phyloP scores from a whole-genome alignment of 2,888 invertebrate genomes.

The Salticus scenicus region DNA sequence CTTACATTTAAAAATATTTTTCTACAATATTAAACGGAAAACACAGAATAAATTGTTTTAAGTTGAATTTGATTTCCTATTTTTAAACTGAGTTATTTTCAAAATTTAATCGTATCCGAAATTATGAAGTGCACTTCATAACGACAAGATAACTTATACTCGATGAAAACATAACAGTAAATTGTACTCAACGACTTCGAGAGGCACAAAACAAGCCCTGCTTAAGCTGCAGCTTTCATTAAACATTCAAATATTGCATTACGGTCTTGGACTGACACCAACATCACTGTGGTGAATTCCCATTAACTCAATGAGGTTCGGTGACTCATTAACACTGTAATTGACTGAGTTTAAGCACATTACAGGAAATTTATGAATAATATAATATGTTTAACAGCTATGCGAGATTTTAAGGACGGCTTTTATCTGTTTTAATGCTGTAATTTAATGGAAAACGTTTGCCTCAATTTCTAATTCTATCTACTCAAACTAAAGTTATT shows the following conservation, averaged over 20 bases:
- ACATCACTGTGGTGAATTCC: conserved; percentile 9
- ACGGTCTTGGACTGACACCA: neutral
- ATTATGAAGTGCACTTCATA: too few relatives aligned
- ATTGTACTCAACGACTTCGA: neutral
- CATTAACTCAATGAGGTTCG: conserved; percentile 3
- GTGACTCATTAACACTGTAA: neutral
- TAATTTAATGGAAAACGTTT: neutral
- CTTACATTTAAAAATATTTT: too few relatives aligned
- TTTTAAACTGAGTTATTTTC: too few relatives aligned
- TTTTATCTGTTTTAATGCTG: neutral
- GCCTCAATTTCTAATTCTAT: conserved; percentile 8
- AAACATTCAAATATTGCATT: neutral
- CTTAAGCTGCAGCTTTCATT: neutral
- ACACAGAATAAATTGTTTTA: too few relatives aligned
- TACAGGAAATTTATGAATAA: conserved; percentile 15
- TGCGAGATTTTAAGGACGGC: neutral
- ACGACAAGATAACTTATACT: too few relatives aligned
- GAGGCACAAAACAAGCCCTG: neutral
- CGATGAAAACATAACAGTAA: neutral
- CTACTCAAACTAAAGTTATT: neutral
- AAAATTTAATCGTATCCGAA: too few relatives aligned
- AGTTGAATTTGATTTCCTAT: too few relatives aligned
- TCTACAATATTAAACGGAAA: too few relatives aligned
- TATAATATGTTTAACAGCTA: conserved; percentile 9
- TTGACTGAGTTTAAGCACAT: conserved; percentile 17